Percentiles rank a stretch among this genome's conserved stretches.
Evolutionary conservation across 2,113 vertebrate species (phyloP).

Genomic region (Stegostoma tigrinum): DNA sequence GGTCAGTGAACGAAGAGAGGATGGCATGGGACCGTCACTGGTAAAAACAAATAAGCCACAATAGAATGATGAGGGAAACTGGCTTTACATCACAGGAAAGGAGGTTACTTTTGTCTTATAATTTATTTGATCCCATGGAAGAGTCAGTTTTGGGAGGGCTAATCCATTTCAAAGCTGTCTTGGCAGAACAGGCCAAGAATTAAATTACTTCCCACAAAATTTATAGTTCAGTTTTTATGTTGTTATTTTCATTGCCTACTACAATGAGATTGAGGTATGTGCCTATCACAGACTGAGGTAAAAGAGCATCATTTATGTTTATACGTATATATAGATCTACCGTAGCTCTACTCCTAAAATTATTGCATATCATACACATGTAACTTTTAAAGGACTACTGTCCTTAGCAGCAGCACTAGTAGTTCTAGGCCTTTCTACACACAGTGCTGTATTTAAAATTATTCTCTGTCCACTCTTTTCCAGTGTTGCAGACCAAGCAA

Average conservation of each 20-base stretch:
- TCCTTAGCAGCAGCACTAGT: slow-evolving; percentile 25
- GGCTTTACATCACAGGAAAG: not conserved
- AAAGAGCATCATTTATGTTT: not conserved
- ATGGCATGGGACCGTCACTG: not conserved
- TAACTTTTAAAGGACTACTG: not conserved
- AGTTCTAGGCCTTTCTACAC: slow-evolving; percentile 12
- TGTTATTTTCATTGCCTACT: not conserved
- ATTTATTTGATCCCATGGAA: not conserved
- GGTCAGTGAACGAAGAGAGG: not conserved
- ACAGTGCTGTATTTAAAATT: slow-evolving; percentile 25
- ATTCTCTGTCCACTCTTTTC: not conserved
- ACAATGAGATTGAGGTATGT: not conserved
- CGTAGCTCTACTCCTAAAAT: slow-evolving; percentile 11
- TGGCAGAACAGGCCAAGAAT: not conserved
- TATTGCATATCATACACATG: slow-evolving; percentile 9
- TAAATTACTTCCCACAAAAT: not conserved
- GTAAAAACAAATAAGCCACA: not conserved
- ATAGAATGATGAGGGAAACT: not conserved
- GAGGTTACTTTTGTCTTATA: not conserved
- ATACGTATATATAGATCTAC: not conserved
- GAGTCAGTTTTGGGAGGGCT: not conserved
- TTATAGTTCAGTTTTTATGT: not conserved
- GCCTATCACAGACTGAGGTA: slow-evolving; percentile 22
- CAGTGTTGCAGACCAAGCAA: not conserved
- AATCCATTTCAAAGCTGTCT: not conserved